Conservation (phyloP, 2,797 vertebrate genomes). For the Clarias platycephalus region DNA sequence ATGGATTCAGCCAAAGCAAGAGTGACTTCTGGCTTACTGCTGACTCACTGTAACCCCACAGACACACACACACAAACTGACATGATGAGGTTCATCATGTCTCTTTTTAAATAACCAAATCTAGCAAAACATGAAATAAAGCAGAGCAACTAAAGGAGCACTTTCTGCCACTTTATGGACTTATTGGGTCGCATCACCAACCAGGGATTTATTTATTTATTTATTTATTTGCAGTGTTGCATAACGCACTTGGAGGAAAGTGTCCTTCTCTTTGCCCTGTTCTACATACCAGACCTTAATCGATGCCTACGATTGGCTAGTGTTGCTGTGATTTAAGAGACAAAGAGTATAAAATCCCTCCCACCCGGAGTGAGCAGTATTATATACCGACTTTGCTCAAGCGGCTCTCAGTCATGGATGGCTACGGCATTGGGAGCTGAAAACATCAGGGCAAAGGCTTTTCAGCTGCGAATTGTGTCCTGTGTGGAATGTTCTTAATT, state of each 20-base stretch:
- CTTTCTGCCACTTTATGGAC: background rate
- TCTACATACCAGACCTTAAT: background rate
- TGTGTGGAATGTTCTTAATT: background rate
- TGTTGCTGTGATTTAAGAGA: background rate
- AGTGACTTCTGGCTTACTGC: conserved; percentile 44
- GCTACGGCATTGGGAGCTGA: background rate
- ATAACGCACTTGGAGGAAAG: background rate
- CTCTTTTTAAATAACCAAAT: conserved; percentile 4
- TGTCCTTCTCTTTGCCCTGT: background rate
- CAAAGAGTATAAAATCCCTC: background rate
- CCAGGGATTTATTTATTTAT: background rate
- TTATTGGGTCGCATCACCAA: background rate
- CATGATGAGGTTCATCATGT: background rate
- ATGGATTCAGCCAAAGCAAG: conserved; percentile 43
- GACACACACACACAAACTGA: conserved; percentile 26
- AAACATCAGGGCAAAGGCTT: background rate
- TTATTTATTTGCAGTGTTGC: background rate
- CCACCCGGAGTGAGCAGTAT: background rate
- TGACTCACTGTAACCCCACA: conserved; percentile 42
- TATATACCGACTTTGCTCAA: background rate
- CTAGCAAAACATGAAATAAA: background rate
- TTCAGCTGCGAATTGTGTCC: background rate
- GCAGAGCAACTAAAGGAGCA: background rate
- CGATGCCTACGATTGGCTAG: background rate
- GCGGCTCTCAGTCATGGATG: background rate